Conservation (phyloP, 2,113 vertebrate genomes). For the Damaliscus lunatus region DNA sequence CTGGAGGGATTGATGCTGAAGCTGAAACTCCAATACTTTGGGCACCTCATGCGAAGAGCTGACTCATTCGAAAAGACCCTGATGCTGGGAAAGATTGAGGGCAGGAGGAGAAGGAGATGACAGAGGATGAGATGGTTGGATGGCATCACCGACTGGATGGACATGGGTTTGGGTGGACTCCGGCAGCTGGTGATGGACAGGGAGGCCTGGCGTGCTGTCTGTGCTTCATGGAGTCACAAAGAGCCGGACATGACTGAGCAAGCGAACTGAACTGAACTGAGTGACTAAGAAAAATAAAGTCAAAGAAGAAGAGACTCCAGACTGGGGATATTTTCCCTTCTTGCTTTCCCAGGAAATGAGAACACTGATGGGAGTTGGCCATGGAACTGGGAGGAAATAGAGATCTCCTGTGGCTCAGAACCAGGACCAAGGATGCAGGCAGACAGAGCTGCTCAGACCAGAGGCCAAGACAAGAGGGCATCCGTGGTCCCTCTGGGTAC, state of each 20-base stretch:
- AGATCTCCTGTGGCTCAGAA: background rate
- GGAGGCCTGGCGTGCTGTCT: background rate
- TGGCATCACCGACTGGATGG: too few relatives aligned
- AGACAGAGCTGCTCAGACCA: background rate
- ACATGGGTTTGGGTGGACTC: too few relatives aligned
- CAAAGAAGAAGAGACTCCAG: background rate
- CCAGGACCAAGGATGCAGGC: background rate
- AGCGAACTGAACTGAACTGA: background rate
- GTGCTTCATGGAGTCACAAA: background rate
- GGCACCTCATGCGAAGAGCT: too few relatives aligned
- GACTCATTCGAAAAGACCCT: too few relatives aligned
- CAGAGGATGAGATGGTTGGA: too few relatives aligned
- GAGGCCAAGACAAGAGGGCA: background rate
- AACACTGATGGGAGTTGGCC: background rate
- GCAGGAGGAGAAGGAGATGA: fast-evolving
- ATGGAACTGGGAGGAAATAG: background rate
- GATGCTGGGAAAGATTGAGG: too few relatives aligned
- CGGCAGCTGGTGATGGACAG: too few relatives aligned
- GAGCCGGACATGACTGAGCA: background rate
- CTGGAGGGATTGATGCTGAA: too few relatives aligned
- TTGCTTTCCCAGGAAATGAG: background rate
- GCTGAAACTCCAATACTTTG: too few relatives aligned
- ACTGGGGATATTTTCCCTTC: background rate
- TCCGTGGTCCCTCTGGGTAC: too few relatives aligned
- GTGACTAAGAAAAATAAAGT: background rate